A percentile compares a stretch with the other conserved stretches of the same genome.
These are phyloP conservation scores for Todus mexicanus DNA, from an alignment of 2,797 vertebrate genomes.

Conservation along the genomic window DNA sequence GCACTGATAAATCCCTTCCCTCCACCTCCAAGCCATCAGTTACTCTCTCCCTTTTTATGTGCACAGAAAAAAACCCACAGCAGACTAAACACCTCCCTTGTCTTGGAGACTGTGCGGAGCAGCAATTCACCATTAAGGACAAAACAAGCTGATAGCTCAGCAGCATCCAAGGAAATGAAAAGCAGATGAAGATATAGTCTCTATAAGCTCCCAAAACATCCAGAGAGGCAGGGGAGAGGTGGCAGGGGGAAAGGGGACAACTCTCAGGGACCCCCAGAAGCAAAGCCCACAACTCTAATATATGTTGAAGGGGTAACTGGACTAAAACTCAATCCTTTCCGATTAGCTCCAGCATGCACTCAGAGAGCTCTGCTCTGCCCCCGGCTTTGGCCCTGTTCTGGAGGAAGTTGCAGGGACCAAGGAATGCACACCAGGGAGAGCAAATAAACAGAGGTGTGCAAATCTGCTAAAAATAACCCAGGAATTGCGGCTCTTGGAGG, in stretches of 20 bases:
- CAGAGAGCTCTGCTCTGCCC: neutral
- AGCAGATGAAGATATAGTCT: conserved; percentile 19
- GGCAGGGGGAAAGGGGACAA: neutral
- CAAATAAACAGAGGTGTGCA: conserved; percentile 65
- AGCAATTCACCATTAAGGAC: neutral
- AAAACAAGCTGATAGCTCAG: neutral
- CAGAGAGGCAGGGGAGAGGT: neutral
- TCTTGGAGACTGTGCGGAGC: neutral
- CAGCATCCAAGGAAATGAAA: conserved; percentile 40
- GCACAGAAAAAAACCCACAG: neutral
- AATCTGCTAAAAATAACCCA: conserved; percentile 61
- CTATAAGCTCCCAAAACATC: neutral
- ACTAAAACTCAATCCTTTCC: neutral
- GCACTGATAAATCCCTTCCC: neutral
- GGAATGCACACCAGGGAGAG: conserved; percentile 41
- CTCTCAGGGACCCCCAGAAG: neutral
- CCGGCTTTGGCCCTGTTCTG: fast-evolving
- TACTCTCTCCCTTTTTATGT: neutral
- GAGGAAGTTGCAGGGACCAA: conserved; percentile 15
- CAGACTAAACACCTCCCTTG: conserved; percentile 38
- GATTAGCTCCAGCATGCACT: fast-evolving
- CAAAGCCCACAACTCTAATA: neutral
- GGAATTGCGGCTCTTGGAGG: neutral
- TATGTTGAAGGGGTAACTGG: neutral
- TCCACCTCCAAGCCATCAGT: neutral